phyloP scores from a whole-genome alignment of 2,888 invertebrate genomes.

The Pseudococcus longispinus region DNA sequence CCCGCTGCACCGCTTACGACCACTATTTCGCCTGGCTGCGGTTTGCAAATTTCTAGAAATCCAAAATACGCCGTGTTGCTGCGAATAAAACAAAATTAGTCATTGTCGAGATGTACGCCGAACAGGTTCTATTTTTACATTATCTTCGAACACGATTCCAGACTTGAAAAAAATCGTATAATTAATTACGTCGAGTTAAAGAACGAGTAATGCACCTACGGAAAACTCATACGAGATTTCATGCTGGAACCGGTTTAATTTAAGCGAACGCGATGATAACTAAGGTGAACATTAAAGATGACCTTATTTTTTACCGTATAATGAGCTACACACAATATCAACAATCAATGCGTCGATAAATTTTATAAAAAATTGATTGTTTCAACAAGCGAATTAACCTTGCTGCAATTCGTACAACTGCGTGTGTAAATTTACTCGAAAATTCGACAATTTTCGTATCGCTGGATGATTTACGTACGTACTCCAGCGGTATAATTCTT shows the following conservation, averaged over 20 bases:
- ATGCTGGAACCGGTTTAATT: slow-evolving; percentile 9
- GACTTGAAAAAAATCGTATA: not conserved
- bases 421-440: not conserved
- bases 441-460: not conserved
- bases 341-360: slow-evolving; percentile 7
- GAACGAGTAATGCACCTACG: slow-evolving; percentile 28
- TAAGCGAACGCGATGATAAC: not conserved
- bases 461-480: not conserved
- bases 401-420: not conserved
- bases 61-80: slow-evolving; percentile 81
- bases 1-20: slow-evolving; percentile 79
- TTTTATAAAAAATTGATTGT: not conserved
- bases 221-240: not conserved
- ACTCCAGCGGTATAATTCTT: not conserved
- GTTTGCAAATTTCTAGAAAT: slow-evolving; percentile 73
- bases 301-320: slow-evolving; percentile 31
- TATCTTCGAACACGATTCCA: not conserved
- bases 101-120: not conserved
- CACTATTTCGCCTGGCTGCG: slow-evolving; percentile 75
- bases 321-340: not conserved
- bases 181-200: slow-evolving; percentile 7
- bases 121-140: slow-evolving; percentile 23
- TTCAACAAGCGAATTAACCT: not conserved
- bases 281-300: slow-evolving; percentile 40
- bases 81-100: not conserved